Evolutionary conservation across 92 coral and sea anemone genomes (phyloP), one percentile per base, ranked within the genome.

Genomic region (Palythoa grandis): DNA sequence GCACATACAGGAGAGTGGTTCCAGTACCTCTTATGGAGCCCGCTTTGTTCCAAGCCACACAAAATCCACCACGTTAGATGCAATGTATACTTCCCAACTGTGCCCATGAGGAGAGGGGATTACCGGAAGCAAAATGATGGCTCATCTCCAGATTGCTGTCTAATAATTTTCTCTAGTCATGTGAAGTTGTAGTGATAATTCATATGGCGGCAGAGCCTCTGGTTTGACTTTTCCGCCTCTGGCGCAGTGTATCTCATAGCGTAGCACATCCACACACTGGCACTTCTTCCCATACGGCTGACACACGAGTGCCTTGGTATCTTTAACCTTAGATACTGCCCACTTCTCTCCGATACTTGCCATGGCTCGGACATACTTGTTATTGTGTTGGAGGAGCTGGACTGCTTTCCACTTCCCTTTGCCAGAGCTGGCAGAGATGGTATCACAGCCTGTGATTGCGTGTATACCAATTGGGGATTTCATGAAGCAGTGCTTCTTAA

Each of bases 371-470:
- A 40, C 5, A 40, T 40, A n/a, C n/a, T n/a, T n/a, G n/a, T n/a
- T n/a, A n/a, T n/a, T n/a, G n/a, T n/a, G n/a, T n/a, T n/a, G n/a
- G n/a, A n/a, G n/a, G n/a, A 74, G 75, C 61, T 65, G 85, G 50
- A 92, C 76, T 35, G 85, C 88, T 79, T 89, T 89, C 89, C 87
- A 77, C 71, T 83, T 92, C 13, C 71, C 91, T 89, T 86, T 89
- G 13, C 94, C 90, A 75, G 87, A 77, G 78, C 89, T 86, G 38
- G 90, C 58, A 54, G 92, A 92, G 37, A 92, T 76, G 22, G 88
- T 82, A 69, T 92, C 92, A 77, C 95, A 92, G 29, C 91, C 91
- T 14, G 92, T 88, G 25, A 92, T 29, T 24, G 94, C 85, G 23
- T 86, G 87, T 53, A 88, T 39, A 43, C 94, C 79, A 58, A 88